These are phyloP conservation scores for Aphelenchoides avenae DNA, from an alignment of 1,140 invertebrate genomes.

Conservation along the genomic window DNA sequence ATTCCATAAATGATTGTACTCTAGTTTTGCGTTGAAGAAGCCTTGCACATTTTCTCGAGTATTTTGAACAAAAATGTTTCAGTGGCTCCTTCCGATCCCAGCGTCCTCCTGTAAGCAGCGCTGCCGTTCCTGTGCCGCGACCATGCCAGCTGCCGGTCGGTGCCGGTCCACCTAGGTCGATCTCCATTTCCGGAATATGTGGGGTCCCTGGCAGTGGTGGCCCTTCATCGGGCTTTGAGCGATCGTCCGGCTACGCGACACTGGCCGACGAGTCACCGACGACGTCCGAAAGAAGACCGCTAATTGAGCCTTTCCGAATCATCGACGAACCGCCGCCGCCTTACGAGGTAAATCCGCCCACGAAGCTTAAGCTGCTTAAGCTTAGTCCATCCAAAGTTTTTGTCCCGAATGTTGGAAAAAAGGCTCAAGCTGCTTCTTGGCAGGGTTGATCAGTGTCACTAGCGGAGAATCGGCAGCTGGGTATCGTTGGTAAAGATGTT, in stretches of 20 bases:
- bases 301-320: constrained; percentile 16
- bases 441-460: too few relatives aligned
- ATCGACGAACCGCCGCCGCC: constrained; percentile 54
- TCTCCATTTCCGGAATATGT: constrained; percentile 45
- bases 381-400: too few relatives aligned
- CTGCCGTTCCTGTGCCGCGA: constrained; percentile 22
- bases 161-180: constrained; percentile 30
- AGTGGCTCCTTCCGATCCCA: constrained; percentile 18
- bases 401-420: background rate
- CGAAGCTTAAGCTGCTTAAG: constrained; percentile 1
- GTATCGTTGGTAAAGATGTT: too few relatives aligned
- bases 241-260: constrained; percentile 6
- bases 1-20: too few relatives aligned
- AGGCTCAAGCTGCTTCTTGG: too few relatives aligned
- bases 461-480: too few relatives aligned
- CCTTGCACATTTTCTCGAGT: too few relatives aligned
- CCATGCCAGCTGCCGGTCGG: constrained; percentile 11
- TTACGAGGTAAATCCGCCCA: constrained; percentile 45
- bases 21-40: too few relatives aligned
- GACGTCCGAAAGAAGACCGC: background rate
- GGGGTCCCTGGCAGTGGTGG: too few relatives aligned
- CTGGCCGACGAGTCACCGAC: too few relatives aligned
- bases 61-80: constrained; percentile 10
- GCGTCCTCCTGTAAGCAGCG: constrained; percentile 29
- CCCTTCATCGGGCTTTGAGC: constrained; percentile 4